These are phyloP conservation scores for Eolophus roseicapilla DNA, from an alignment of 2,113 vertebrate species.

Conservation along the genomic window DNA sequence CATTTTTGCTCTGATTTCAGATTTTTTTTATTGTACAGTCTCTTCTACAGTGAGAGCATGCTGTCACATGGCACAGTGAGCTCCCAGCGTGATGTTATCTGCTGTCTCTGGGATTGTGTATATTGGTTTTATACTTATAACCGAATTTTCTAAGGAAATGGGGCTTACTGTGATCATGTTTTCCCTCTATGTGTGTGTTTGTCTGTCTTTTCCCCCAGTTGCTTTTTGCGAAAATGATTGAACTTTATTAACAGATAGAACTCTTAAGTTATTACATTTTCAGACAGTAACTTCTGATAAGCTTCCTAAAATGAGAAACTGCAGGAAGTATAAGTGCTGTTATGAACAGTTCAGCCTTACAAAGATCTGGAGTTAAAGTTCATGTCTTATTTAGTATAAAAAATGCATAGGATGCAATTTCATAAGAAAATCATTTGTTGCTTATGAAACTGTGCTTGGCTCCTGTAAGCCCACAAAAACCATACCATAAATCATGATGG, in stretches of 20 bases:
- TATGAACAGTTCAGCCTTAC: not conserved
- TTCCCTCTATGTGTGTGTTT: not conserved
- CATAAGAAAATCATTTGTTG: constrained; percentile 18
- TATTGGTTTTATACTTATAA: not conserved
- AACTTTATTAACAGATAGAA: not conserved
- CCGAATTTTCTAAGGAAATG: not conserved
- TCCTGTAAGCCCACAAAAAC: not conserved
- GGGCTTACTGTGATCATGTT: not conserved
- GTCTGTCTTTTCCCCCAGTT: not conserved
- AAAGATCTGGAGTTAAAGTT: not conserved
- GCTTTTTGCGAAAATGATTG: not conserved
- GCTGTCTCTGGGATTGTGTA: not conserved
- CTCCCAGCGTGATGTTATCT: constrained; percentile 37
- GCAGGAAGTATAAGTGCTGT: not conserved
- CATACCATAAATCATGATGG: not conserved
- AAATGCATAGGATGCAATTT: not conserved
- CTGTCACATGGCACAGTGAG: constrained; percentile 18
- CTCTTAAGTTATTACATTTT: not conserved
- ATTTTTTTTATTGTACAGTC: constrained; percentile 20
- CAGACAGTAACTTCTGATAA: not conserved
- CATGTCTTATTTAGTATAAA: not conserved
- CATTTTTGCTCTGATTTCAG: constrained; percentile 41
- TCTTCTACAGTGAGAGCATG: not conserved
- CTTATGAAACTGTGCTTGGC: not conserved
- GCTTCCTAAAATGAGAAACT: not conserved